These are phyloP conservation scores for Brachirus orientalis DNA, from an alignment of 2,113 vertebrate genomes.

Conservation along the genomic window DNA sequence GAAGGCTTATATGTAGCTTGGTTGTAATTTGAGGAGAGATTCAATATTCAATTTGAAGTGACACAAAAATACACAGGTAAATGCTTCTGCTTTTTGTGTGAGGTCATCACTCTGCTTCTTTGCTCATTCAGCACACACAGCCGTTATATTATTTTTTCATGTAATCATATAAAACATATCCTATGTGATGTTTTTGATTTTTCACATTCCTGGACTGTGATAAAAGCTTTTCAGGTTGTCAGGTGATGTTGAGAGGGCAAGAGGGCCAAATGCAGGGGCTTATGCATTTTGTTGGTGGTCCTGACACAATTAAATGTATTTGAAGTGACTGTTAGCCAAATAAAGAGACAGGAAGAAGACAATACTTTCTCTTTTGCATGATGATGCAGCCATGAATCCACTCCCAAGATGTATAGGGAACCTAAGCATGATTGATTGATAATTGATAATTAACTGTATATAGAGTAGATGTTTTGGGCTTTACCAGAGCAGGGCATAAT, in stretches of 20 bases:
- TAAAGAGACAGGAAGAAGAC: not conserved
- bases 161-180: conserved; percentile 25
- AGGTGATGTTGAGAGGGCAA: conserved; percentile 1
- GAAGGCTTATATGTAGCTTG: too few species aligned
- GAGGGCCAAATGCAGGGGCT: not conserved
- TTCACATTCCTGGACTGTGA: conserved; percentile 61
- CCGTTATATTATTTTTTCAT: conserved; percentile 21
- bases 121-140: conserved; percentile 22
- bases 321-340: not conserved
- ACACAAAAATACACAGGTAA: not conserved
- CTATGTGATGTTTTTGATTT: conserved; percentile 53
- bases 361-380: conserved; percentile 1
- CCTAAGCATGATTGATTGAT: too few species aligned
- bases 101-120: not conserved
- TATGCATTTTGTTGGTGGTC: conserved; percentile 19
- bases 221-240: conserved; percentile 50
- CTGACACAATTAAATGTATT: not conserved
- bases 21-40: too few species aligned
- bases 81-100: not conserved
- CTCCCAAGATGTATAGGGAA: not conserved
- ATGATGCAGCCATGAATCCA: conserved; percentile 4
- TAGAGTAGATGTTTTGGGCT: too few species aligned
- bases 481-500: too few species aligned
- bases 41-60: not conserved
- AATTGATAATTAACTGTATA: too few species aligned